Conservation (phyloP, 2,888 invertebrate genomes). For the Diogma glabrata region DNA sequence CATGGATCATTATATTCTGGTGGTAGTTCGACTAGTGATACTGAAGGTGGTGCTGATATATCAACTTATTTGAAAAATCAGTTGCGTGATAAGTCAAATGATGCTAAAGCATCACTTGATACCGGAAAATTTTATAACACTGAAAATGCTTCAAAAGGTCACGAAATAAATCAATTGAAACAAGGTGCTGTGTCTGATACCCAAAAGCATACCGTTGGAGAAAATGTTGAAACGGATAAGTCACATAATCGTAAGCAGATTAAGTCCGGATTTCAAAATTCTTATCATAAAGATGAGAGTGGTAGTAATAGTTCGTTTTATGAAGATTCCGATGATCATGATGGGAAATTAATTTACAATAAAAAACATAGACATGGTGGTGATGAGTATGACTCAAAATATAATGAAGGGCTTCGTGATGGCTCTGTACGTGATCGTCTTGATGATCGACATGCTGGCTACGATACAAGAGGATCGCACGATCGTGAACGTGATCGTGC, state of each 20-base stretch:
- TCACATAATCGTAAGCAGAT: slow-evolving; percentile 57
- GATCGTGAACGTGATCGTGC: slow-evolving; percentile 12
- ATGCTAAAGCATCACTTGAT: slow-evolving; percentile 10
- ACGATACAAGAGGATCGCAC: slow-evolving; percentile 11
- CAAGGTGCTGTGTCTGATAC: slow-evolving; percentile 12
- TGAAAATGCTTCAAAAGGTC: slow-evolving; percentile 13
- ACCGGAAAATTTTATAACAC: slow-evolving; percentile 13
- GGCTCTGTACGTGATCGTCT: slow-evolving; percentile 11
- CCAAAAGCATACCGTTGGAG: slow-evolving; percentile 13
- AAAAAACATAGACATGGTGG: slow-evolving; percentile 17
- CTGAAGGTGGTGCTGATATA: slow-evolving; percentile 8
- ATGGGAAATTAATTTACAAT: slow-evolving; percentile 30
- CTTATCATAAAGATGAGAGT: slow-evolving; percentile 58
- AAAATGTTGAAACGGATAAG: slow-evolving; percentile 28
- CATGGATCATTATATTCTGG: slow-evolving; percentile 9
- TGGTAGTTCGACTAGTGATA: not conserved
- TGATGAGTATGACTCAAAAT: slow-evolving; percentile 13
- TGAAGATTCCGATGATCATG: slow-evolving; percentile 45
- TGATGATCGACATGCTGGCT: slow-evolving; percentile 15
- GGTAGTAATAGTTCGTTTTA: slow-evolving; percentile 57
- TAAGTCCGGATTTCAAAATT: slow-evolving; percentile 55
- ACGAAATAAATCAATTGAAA: slow-evolving; percentile 13
- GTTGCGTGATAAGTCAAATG: slow-evolving; percentile 12
- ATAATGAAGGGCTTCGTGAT: slow-evolving; percentile 13
- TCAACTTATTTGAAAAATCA: slow-evolving; percentile 14